A percentile compares a stretch with the other conserved stretches of the same genome.
Conservation (phyloP, 35 echinoderm and acorn worm species). For the Ophiothrix spiculata region DNA sequence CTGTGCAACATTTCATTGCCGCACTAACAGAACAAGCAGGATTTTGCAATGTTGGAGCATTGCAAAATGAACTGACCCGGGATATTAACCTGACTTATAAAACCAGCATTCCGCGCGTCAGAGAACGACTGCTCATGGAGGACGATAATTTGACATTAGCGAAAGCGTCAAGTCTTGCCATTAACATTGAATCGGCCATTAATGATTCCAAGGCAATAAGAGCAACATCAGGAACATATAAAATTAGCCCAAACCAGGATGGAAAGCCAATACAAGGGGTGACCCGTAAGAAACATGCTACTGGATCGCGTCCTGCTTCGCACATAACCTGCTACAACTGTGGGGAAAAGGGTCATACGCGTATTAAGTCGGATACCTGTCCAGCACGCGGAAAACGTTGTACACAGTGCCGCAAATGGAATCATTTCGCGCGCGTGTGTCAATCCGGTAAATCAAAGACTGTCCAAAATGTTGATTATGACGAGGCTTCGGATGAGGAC, state of each 20-base stretch:
- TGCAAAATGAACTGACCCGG: constrained; percentile 22
- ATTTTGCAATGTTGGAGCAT: constrained; percentile 38
- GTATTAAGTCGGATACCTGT: background rate
- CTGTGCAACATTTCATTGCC: constrained; percentile 26
- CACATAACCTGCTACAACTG: background rate
- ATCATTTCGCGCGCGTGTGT: background rate
- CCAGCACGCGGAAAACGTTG: background rate
- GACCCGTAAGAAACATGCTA: constrained; percentile 12
- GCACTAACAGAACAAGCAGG: constrained; percentile 28
- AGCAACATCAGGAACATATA: background rate
- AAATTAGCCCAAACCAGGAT: background rate
- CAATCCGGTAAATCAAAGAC: no score
- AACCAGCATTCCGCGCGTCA: constrained; percentile 14
- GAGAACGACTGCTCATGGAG: constrained; percentile 35
- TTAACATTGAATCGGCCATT: background rate
- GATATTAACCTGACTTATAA: constrained; percentile 31
- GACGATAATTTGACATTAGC: background rate
- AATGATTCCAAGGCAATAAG: background rate
- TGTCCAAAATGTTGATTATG: no score
- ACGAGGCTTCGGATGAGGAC: no score
- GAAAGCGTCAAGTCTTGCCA: background rate
- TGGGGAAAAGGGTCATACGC: background rate
- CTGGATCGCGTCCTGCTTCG: no score
- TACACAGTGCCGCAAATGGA: background rate
- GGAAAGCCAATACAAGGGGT: background rate